Percentiles rank a stretch among this genome's conserved stretches.
These are phyloP conservation scores for Tadarida brasiliensis DNA, from an alignment of 2,797 vertebrate species.

Conservation along the genomic window DNA sequence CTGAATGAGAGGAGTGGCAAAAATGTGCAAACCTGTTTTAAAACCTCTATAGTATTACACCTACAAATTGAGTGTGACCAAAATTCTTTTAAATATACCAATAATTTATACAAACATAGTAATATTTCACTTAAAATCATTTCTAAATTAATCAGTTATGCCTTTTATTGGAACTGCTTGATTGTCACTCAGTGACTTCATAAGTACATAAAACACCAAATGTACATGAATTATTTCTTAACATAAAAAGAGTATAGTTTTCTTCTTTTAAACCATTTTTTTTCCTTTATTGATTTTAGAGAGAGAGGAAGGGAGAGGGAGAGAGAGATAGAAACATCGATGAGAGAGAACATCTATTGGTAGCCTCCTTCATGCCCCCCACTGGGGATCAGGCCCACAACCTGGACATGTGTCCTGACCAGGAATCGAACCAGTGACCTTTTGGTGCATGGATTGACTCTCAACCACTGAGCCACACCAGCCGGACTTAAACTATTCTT, in stretches of 20 bases:
- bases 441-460: too few species aligned
- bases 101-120: not conserved
- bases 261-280: not conserved
- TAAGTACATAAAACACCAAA: not conserved
- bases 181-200: not conserved
- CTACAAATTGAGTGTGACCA: not conserved
- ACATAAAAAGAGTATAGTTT: not conserved
- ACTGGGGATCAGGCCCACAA: too few species aligned
- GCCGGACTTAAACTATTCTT: not conserved
- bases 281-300: not conserved
- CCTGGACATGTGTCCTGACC: too few species aligned
- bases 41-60: not conserved
- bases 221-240: not conserved
- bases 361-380: too few species aligned
- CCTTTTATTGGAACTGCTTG: not conserved
- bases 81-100: not conserved
- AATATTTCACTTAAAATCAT: not conserved
- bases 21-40: not conserved
- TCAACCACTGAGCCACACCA: too few species aligned
- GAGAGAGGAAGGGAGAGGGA: too few species aligned
- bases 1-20: not conserved
- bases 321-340: too few species aligned
- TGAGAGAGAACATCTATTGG: too few species aligned
- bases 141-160: not conserved
- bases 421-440: too few species aligned